Percentiles rank a stretch among this genome's conserved stretches.
phyloP scores from a whole-genome alignment of 2,888 invertebrate genomes.

The Spisula subtruncata region DNA sequence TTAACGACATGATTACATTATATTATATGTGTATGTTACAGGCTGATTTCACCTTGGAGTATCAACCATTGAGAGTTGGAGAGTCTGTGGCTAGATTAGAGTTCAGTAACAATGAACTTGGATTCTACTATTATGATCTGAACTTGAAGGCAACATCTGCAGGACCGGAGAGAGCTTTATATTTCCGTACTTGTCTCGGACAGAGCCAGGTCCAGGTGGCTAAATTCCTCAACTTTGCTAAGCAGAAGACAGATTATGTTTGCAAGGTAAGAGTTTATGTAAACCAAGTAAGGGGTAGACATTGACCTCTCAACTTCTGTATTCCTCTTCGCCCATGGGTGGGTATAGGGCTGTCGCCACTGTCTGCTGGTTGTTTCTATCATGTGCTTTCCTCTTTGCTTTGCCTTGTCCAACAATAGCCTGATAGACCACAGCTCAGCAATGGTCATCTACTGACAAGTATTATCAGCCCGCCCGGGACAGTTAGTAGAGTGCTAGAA shows the following conservation, averaged over 20 bases:
- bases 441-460: too few relatives aligned
- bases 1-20: background rate
- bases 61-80: conserved; percentile 87
- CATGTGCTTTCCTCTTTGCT: too few relatives aligned
- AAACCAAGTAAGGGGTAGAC: too few relatives aligned
- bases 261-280: conserved; percentile 84
- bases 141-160: conserved; percentile 86
- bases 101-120: conserved; percentile 86
- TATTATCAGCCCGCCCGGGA: too few relatives aligned
- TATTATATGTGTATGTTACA: conserved; percentile 63
- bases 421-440: too few relatives aligned
- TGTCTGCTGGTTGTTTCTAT: too few relatives aligned
- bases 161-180: conserved; percentile 86
- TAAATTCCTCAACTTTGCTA: conserved; percentile 87
- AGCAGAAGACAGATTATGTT: conserved; percentile 87
- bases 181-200: conserved; percentile 87
- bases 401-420: too few relatives aligned
- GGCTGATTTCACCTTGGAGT: conserved; percentile 87
- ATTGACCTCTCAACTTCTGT: too few relatives aligned
- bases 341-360: too few relatives aligned
- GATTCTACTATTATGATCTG: conserved; percentile 87
- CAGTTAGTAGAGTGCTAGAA: too few relatives aligned
- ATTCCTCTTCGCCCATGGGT: too few relatives aligned
- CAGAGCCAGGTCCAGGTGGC: conserved; percentile 84
- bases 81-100: conserved; percentile 85